Base-by-base conservation (phyloP, 2,797 vertebrate genomes). In the Tiaroga cobitis region DNA sequence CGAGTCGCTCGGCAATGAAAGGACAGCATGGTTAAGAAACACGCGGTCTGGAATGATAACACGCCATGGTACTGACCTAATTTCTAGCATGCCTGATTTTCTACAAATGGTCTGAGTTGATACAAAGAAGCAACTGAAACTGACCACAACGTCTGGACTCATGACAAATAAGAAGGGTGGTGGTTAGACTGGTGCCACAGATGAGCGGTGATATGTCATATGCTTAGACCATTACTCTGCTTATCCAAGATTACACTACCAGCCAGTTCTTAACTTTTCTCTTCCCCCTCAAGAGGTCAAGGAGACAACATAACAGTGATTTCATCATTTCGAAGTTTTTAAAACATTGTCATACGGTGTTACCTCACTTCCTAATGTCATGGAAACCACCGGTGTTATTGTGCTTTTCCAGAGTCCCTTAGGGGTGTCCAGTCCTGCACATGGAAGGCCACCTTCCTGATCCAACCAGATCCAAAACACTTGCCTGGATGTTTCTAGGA, bases 111-210 rank as follows among this genome's bases (percentile, higher is more conserved):
- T 59, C 5, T 21, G 19, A 21, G 26, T 41, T 79, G n/a, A 85
- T 85, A 85, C 77, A 85, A 85, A 80, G 84, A 85, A 51, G 26
- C 76, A 72, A 68, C 70, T 81, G 80, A 85, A 73, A 74, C 41
- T 80, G 39, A 59, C 29, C 11, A 49, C 68, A 82, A 39, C 29
- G 15, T 75, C 69, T 49, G 16, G 75, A 80, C 79, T 72, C n/a
- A 34, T 86, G 75, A 86, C 85, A 65, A 6, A 39, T 41, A 69
- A 46, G 51, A 82, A 75, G 46, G 24, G 65, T 72, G 26, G 32
- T 32, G 49, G 29, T 80, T 26, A 46, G 15, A 18, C 34, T 72
- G 43, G 67, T 87, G 29, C 68, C 70, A 85, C 13, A 3, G 43
- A 74, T 37, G 37, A 85, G 56, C 70, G n/a, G 73, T 81, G 75